A percentile compares a stretch with the other conserved stretches of the same genome.
phyloP scores from a whole-genome alignment of 2,888 invertebrate genomes.

The Coelopa pilipes region DNA sequence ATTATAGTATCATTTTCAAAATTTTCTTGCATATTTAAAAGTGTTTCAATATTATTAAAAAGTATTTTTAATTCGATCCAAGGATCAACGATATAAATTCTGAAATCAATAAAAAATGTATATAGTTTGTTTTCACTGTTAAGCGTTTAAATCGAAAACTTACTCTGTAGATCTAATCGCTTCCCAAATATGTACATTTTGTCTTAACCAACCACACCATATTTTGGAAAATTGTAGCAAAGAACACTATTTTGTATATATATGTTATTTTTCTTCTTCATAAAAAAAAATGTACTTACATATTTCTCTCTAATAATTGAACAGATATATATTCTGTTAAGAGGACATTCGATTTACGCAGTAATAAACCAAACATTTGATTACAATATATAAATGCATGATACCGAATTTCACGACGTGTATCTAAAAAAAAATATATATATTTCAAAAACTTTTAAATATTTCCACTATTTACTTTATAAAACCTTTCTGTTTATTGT shows the following conservation, averaged over 20 bases:
- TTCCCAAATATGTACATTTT: conserved; percentile 89
- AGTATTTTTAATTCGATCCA: conserved; percentile 54
- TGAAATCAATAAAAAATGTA: not conserved
- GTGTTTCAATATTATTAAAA: conserved; percentile 44
- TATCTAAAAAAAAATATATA: conserved; percentile 47
- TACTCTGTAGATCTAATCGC: conserved; percentile 71
- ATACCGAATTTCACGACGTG: conserved; percentile 61
- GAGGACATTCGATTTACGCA: conserved; percentile 63
- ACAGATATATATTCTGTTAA: conserved; percentile 38
- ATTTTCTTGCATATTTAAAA: not conserved
- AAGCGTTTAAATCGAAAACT: no score
- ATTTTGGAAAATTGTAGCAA: conserved; percentile 70
- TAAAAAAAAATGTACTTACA: not conserved
- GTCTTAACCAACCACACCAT: conserved; percentile 95
- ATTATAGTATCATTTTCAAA: conserved; percentile 25
- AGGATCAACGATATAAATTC: conserved; percentile 40
- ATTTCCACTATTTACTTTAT: not conserved
- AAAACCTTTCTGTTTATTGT: conserved; percentile 85
- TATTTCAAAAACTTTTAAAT: not conserved
- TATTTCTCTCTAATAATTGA: not conserved
- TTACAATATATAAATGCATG: conserved; percentile 64
- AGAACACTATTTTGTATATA: conserved; percentile 43
- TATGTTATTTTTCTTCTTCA: no score
- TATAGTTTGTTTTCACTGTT: no score
- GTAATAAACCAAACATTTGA: conserved; percentile 89